Percentiles rank a stretch among this genome's conserved stretches.
These are phyloP conservation scores for Zaprionus davidi DNA, from an alignment of 1,140 invertebrate species.

Conservation along the genomic window DNA sequence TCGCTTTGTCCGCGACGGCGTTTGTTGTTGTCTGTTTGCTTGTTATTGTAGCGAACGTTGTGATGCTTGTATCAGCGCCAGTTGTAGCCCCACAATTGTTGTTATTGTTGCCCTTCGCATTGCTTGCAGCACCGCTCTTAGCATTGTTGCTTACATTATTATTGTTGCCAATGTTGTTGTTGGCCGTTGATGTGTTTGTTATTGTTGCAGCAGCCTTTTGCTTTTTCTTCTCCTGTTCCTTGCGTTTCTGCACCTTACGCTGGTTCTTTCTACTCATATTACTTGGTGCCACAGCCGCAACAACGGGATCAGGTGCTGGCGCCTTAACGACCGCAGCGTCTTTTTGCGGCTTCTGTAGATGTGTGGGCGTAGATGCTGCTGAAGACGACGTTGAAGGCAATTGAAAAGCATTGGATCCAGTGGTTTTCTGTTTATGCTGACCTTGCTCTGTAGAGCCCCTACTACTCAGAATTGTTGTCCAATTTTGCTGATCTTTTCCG, in stretches of 20 bases:
- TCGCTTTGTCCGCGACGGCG: slow-evolving; percentile 43
- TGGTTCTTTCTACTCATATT: slow-evolving; percentile 43
- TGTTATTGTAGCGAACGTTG: slow-evolving; percentile 18
- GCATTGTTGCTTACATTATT: slow-evolving; percentile 35
- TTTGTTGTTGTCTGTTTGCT: slow-evolving; percentile 35
- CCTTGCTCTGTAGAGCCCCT: not conserved
- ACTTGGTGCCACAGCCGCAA: slow-evolving; percentile 30
- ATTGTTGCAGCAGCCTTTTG: slow-evolving; percentile 48
- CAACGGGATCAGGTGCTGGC: slow-evolving; percentile 9
- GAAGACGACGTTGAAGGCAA: slow-evolving; percentile 58
- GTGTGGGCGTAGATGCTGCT: slow-evolving; percentile 67
- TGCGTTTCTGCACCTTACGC: slow-evolving; percentile 61
- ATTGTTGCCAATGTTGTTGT: slow-evolving; percentile 6
- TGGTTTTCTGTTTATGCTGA: slow-evolving; percentile 1
- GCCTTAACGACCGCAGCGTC: slow-evolving; percentile 10
- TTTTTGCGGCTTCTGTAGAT: slow-evolving; percentile 34
- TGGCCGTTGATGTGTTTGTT: slow-evolving; percentile 11
- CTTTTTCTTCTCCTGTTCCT: slow-evolving; percentile 68
- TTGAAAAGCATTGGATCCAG: not conserved
- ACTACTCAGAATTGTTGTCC: not conserved
- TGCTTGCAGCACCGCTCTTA: slow-evolving; percentile 12
- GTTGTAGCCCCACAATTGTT: slow-evolving; percentile 19
- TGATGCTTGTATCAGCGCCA: slow-evolving; percentile 5
- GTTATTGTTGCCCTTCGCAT: slow-evolving; percentile 24
- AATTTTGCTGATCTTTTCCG: slow-evolving; percentile 7